These are phyloP conservation scores for Columba guinea DNA, from an alignment of 2,797 vertebrate genomes.

Conservation along the genomic window DNA sequence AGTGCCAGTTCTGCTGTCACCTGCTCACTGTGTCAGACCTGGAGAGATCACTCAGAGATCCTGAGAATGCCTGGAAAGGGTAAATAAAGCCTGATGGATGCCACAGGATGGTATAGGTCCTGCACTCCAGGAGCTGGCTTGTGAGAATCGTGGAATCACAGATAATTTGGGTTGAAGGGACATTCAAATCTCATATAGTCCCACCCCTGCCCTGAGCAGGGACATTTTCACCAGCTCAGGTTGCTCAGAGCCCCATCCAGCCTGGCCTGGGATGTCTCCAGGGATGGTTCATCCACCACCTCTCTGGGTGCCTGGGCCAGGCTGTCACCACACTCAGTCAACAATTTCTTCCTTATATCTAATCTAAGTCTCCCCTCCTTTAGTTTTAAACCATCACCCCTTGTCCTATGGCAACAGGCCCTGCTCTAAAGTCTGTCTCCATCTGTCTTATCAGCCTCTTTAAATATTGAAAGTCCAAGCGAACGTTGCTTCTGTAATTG, in stretches of 20 bases:
- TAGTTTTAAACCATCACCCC: fast-evolving
- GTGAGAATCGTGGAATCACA: neutral
- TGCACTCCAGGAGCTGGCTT: fast-evolving
- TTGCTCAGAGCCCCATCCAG: neutral
- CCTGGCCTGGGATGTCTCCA: neutral
- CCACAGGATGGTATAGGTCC: neutral
- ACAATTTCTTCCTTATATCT: fast-evolving
- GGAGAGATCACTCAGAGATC: neutral
- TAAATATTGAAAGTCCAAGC: neutral
- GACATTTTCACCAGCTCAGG: neutral
- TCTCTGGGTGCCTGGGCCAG: neutral
- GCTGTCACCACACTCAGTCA: fast-evolving
- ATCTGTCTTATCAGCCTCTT: neutral
- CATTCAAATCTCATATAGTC: fast-evolving
- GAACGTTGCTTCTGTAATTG: neutral
- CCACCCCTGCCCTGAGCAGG: fast-evolving
- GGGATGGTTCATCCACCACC: neutral
- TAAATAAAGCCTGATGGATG: neutral
- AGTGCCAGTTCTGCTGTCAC: neutral
- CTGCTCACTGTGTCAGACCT: neutral
- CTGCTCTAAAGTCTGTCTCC: neutral
- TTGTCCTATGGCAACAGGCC: fast-evolving
- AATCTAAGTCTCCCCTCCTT: too few relatives aligned
- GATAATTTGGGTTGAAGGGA: neutral
- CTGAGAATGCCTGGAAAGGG: neutral